Base-by-base conservation (phyloP, 2,113 vertebrate genomes). In the Eudyptes chrysolophus region DNA sequence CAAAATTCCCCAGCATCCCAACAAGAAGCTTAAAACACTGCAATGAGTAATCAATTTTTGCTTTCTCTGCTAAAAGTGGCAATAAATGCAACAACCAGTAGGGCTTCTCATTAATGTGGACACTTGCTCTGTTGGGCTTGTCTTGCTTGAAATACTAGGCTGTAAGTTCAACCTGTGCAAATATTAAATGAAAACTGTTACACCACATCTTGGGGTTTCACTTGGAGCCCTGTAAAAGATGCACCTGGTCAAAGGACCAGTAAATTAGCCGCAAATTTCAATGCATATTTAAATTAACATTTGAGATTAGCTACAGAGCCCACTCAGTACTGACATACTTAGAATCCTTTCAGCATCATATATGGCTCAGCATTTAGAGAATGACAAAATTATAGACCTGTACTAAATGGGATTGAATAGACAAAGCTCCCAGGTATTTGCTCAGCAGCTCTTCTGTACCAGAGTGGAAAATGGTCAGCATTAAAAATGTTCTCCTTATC, bases 401-500 rank as follows among this genome's bases (percentile, higher is more conserved):
- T 98, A 94, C 99, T 99, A 95, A 99, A 99, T 2, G 99, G 99
- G 52, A 99, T 99, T 1, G 99, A 99, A 96, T 99, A 99, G 78
- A 99, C 98, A 69, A 99, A 99, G 79, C 99, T 99, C 21, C 99
- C 99, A 10, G 99, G 99, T 96, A 99, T 98, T 98, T 99, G 99
- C 66, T 99, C 99, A 13, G 99, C 99, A 3, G 99, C 99, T 97
- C 99, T 99, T 98, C 99, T 99, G 98, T 99, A 99, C 99, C 99
- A 99, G 85, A 99, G 98, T 54, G 99, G 99, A 78, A 99, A 99
- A 97, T 99, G 99, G 94, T 99, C 99, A 27, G 99, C 99, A 11
- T 99, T 99, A 90, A 99, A 99, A 97, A 99, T 99, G 55, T 99
- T 99, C 95, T 99, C 99, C 96, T 99, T 99, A 97, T 99, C 99